Evolutionary conservation across 2,888 invertebrate genomes (phyloP), one percentile per base, ranked within the genome.

Genomic region (Hoplodrina ambigua): DNA sequence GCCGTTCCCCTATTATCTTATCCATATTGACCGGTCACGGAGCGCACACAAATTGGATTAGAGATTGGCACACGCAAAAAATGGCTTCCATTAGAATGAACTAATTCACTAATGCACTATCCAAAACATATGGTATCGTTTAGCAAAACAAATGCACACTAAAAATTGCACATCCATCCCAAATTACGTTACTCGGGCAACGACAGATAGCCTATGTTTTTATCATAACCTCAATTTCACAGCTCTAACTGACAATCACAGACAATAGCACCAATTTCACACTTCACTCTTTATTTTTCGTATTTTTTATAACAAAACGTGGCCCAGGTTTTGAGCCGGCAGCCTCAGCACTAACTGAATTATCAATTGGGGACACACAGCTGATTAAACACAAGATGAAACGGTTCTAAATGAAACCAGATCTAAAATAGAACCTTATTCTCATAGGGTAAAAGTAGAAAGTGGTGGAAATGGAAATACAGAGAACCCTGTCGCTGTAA

Each of bases 341-440:
- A 89, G 91, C 85, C 90, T 89, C 86, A 86, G 85, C 82, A 86
- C 86, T 92, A 93, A 95, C 94, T 94, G 90, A 94, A 94, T 94
- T 95, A 95, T 93, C 93, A 93, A 94, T 92, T 90, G 92, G 89
- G 92, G 90, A 81, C 90, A 89, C 88, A 92, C 95, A 96, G 95
- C 95, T 96, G 95, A 94, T 94, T 90, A 94, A 92, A 94, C 89
- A 92, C 83, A 88, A 82, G 87, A 85, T 83, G 78, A 76, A 91
- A 93, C 80, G 86, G 91, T 93, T 89, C 92, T 85, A 90, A 85
- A 82, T 78, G 72, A 72, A 78, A 74, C 75, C 77, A 74, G 70
- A 85, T 72, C 74, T 87, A 72, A 87, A 91, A 93, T 84, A 82
- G 86, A 88, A 91, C 93, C 91, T 91, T 94, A 94, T 79, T 74